Evolutionary conservation across 1,140 invertebrate genomes (phyloP).

Genomic region (Mya arenaria): DNA sequence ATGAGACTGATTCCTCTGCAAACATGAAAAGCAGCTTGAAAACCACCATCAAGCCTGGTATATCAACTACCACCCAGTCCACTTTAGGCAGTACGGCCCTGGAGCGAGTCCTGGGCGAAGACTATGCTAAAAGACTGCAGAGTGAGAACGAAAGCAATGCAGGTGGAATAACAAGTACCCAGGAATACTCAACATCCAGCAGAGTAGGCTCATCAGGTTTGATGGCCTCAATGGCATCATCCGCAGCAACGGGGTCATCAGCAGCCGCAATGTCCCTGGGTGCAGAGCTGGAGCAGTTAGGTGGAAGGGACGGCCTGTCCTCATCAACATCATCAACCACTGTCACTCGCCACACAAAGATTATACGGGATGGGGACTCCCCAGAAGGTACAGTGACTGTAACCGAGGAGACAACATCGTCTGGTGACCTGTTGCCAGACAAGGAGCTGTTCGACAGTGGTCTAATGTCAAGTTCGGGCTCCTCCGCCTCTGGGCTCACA

Average conservation of each 20-base stretch:
- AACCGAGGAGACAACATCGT: background rate
- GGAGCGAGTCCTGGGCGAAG: slow-evolving; percentile 42
- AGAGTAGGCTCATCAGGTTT: background rate
- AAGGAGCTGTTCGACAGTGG: background rate
- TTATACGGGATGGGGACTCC: slow-evolving; percentile 12
- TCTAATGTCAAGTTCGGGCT: background rate
- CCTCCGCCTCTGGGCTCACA: background rate
- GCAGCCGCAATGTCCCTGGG: slow-evolving; percentile 1
- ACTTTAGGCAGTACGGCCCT: slow-evolving; percentile 21
- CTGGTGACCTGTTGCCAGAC: background rate
- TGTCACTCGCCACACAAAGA: slow-evolving; percentile 30
- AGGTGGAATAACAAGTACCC: background rate
- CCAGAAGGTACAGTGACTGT: background rate
- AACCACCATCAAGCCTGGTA: background rate
- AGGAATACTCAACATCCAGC: background rate
- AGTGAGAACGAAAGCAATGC: background rate
- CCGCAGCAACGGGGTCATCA: background rate
- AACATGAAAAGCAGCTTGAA: background rate
- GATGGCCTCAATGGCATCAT: background rate
- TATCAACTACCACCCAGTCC: background rate
- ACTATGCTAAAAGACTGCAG: slow-evolving; percentile 14
- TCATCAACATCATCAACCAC: background rate
- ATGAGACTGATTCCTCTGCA: background rate
- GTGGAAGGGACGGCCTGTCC: background rate
- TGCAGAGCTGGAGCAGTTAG: background rate